Conservation (phyloP, 2,797 vertebrate genomes). For the Enteromius fasciolatus region DNA sequence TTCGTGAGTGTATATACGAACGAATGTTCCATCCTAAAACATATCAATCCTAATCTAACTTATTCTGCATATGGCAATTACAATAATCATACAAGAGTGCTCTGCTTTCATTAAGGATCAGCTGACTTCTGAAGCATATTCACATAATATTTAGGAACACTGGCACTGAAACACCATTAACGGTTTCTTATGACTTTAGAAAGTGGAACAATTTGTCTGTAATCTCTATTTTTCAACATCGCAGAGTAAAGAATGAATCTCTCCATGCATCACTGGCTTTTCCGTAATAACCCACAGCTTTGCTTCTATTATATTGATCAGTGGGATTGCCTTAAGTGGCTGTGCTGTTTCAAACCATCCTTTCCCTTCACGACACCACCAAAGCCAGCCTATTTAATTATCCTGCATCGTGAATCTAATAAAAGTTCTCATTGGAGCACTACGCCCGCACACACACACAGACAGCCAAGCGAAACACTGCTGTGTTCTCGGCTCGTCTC, state of each 20-base stretch:
- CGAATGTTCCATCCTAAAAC: not conserved
- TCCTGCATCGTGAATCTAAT: conserved; percentile 64
- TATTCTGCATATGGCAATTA: conserved; percentile 4
- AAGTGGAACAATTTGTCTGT: not conserved
- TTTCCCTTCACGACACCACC: conserved; percentile 53
- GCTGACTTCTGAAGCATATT: conserved; percentile 6
- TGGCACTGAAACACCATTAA: not conserved
- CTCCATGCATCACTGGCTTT: conserved; percentile 27
- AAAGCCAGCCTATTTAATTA: conserved; percentile 64
- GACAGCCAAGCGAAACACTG: conserved; percentile 24
- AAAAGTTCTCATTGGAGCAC: conserved; percentile 54
- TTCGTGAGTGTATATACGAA: not conserved
- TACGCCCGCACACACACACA: conserved; percentile 42
- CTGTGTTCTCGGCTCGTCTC: conserved; percentile 45
- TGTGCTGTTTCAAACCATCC: conserved; percentile 53
- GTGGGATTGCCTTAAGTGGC: conserved; percentile 56
- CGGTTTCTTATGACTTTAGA: not conserved
- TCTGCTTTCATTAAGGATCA: not conserved
- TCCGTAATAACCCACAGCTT: conserved; percentile 10
- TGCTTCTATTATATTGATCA: conserved; percentile 42
- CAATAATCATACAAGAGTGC: not conserved
- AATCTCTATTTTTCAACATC: conserved; percentile 18
- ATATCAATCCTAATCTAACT: conserved; percentile 2
- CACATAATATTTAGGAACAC: not conserved
- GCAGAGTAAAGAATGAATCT: conserved; percentile 6